Conservation (phyloP, 2,113 vertebrate species). For the Falcunculus frontatus region DNA sequence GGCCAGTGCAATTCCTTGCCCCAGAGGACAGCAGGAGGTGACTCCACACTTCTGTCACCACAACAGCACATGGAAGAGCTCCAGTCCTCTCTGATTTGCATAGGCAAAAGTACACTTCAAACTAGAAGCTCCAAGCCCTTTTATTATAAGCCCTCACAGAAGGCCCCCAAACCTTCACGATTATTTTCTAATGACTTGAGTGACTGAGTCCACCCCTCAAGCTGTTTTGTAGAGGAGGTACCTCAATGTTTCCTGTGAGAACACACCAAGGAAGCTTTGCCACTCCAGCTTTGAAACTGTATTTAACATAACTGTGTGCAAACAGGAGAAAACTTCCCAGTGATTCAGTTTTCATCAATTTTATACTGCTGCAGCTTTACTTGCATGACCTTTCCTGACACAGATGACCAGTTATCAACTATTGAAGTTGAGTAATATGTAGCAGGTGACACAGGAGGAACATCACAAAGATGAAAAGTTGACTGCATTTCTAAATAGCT, state of each 20-base stretch:
- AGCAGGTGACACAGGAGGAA: neutral
- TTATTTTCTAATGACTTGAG: neutral
- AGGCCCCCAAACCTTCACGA: neutral
- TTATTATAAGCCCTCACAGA: neutral
- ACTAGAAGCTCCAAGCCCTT: neutral
- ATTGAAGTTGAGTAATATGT: neutral
- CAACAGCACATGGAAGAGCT: neutral
- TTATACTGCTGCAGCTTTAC: neutral
- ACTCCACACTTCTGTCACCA: neutral
- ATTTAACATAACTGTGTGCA: neutral
- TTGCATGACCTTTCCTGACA: neutral
- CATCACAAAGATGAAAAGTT: neutral
- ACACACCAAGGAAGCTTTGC: neutral
- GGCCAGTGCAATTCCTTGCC: neutral
- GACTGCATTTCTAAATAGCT: neutral
- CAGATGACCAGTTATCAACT: neutral
- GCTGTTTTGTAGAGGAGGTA: neutral
- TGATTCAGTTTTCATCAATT: neutral
- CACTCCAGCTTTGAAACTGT: neutral
- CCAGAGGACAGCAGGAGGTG: neutral
- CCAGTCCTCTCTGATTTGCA: neutral
- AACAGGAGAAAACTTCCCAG: neutral
- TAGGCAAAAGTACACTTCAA: neutral
- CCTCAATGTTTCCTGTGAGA: neutral
- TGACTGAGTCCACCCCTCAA: neutral